A percentile compares a stretch with the other conserved stretches of the same genome.
These are phyloP conservation scores for Palythoa caribaeorum DNA, from an alignment of 92 coral and sea anemone genomes.

Conservation along the genomic window DNA sequence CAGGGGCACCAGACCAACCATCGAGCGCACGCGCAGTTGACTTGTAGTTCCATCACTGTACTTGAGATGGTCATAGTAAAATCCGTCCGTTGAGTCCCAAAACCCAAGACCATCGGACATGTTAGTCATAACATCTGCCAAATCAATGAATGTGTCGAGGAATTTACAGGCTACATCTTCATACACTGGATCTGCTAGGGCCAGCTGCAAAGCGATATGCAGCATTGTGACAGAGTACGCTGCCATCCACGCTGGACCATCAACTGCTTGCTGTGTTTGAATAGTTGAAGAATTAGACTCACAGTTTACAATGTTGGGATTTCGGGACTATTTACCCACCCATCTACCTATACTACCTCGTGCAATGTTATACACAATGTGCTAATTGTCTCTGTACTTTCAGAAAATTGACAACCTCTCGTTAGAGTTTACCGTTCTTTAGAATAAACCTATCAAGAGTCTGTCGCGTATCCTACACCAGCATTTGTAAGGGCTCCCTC, in stretches of 20 bases:
- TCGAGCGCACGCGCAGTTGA: conserved; percentile 85
- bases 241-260: conserved; percentile 98
- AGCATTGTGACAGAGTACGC: conserved; percentile 85
- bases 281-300: not conserved
- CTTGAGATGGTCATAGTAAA: conserved; percentile 80
- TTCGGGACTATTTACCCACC: too few species aligned
- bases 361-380: too few species aligned
- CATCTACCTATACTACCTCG: too few species aligned
- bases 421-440: too few species aligned
- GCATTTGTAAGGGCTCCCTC: too few species aligned
- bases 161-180: conserved; percentile 93
- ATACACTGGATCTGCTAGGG: conserved; percentile 77
- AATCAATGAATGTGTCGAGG: conserved; percentile 87
- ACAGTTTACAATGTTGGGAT: too few species aligned
- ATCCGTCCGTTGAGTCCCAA: conserved; percentile 90
- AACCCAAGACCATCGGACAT: conserved; percentile 86
- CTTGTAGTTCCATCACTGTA: conserved; percentile 38
- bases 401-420: too few species aligned
- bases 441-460: too few species aligned
- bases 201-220: conserved; percentile 85
- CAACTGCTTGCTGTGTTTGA: conserved; percentile 58
- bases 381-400: too few species aligned
- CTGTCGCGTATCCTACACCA: too few species aligned
- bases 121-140: conserved; percentile 87
- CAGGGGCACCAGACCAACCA: conserved; percentile 90